phyloP scores from a whole-genome alignment of 2,113 vertebrate species.

The Leptobrachium leishanense region DNA sequence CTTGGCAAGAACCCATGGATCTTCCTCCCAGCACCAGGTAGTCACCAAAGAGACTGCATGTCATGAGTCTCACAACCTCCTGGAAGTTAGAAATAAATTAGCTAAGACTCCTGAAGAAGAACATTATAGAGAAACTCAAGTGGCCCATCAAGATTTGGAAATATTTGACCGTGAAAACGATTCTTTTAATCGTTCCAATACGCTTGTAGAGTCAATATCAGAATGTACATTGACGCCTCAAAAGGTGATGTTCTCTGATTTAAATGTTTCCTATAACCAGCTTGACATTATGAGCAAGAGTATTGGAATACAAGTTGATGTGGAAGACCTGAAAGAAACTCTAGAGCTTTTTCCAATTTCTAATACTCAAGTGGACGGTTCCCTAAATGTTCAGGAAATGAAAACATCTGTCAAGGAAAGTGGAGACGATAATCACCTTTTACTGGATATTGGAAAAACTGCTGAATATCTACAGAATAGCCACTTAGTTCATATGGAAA shows the following conservation, averaged over 20 bases:
- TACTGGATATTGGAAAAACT: background rate
- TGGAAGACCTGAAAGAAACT: background rate
- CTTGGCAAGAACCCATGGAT: background rate
- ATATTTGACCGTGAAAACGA: too few relatives aligned
- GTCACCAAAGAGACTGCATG: background rate
- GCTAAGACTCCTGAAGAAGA: background rate
- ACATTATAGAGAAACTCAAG: background rate
- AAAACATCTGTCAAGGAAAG: background rate
- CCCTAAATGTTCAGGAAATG: background rate
- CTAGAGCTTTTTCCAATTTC: background rate
- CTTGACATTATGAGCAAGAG: background rate
- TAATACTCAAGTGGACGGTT: background rate
- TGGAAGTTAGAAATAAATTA: background rate
- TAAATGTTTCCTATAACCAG: too few relatives aligned
- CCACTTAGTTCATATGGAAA: background rate
- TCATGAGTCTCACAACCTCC: background rate
- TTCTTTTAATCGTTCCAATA: too few relatives aligned
- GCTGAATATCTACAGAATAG: background rate
- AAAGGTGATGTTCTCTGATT: too few relatives aligned
- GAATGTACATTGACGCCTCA: too few relatives aligned
- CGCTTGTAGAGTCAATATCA: too few relatives aligned
- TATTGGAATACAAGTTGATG: background rate
- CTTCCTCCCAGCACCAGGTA: background rate
- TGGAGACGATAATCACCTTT: background rate
- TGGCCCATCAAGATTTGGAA: background rate